Base-by-base conservation (phyloP, 92 coral and sea anemone genomes). In the Isaurus tuberculatus region DNA sequence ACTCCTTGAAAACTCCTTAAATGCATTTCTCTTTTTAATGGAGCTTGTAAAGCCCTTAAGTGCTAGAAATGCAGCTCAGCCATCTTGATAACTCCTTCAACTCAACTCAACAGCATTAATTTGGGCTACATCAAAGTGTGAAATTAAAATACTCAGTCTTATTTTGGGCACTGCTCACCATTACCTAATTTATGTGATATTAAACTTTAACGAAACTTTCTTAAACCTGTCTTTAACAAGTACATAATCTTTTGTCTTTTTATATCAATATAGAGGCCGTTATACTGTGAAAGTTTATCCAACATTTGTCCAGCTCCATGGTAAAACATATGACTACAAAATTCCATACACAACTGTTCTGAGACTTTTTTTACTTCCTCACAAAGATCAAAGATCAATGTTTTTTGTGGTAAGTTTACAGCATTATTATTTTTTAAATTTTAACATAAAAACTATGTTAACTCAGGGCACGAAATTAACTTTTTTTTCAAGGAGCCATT, bases 291-390 rank as follows among this genome's bases (percentile, higher is more conserved):
- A 97, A 79, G 94, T 97, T 23, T 97, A 91, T 72, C 99, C 99
- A 31, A 86, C 95, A 23, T 97, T 97, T 72, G 83, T 97, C 51
- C 99, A 97, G 75, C 98, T 97, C 58, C 99, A 97, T 87, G 99
- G 99, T 64, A 97, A 97, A 92, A 97, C 99, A 20, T 97, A 97
- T 42, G 99, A 97, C 88, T 94, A 97, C 97, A 97, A 97, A 86
- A 97, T 97, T 64, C 99, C 99, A n/a, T 97, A 97, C 75, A 92
- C 99, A 57, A 94, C 99, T 29, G 94, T 97, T 30, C 89, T 97
- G 34, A 88, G 99, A 55, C 85, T 97, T 69, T 97, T 97, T 53
- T 90, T 97, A 32, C 90, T 97, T 31, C 99, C 99, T 4, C 98
- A 97, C 72, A 90, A 94, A 86, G 99, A 97, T 82, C 97, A 97